Evolutionary conservation across 2,797 vertebrate species (phyloP).

Genomic region (Lophius americanus): DNA sequence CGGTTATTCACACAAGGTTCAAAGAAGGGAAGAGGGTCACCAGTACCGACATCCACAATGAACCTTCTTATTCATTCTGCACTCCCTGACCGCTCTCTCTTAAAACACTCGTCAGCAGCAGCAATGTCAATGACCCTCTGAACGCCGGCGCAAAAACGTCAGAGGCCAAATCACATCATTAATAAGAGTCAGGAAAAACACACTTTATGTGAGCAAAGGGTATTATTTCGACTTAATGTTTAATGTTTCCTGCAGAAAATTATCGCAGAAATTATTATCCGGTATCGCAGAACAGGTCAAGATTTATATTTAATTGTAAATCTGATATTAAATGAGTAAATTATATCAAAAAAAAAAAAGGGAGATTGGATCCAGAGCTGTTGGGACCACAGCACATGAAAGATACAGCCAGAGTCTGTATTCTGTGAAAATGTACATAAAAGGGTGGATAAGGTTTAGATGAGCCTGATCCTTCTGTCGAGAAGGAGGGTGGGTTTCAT

Average conservation of each 20-base stretch:
- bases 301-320: slow-evolving; percentile 11
- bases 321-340: slow-evolving; percentile 4
- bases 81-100: slow-evolving; percentile 10
- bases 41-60: slow-evolving; percentile 6
- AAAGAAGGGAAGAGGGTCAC: neutral
- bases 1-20: neutral
- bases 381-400: slow-evolving; percentile 53
- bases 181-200: neutral
- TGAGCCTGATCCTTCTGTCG: slow-evolving; percentile 15
- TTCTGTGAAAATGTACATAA: slow-evolving; percentile 24
- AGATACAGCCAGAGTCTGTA: slow-evolving; percentile 27
- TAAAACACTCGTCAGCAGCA: slow-evolving; percentile 12
- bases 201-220: neutral
- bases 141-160: neutral
- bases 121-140: slow-evolving; percentile 18
- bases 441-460: slow-evolving; percentile 24
- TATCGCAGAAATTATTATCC: no score
- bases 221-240: no score
- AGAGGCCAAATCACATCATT: neutral
- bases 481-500: slow-evolving; percentile 17
- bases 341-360: slow-evolving; percentile 22
- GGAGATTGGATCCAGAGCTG: slow-evolving; percentile 50
- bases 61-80: slow-evolving; percentile 24
- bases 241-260: neutral
- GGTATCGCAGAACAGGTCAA: neutral